These are phyloP conservation scores for Bryconaethiops microstoma DNA, from an alignment of 2,797 vertebrate species.

Conservation along the genomic window DNA sequence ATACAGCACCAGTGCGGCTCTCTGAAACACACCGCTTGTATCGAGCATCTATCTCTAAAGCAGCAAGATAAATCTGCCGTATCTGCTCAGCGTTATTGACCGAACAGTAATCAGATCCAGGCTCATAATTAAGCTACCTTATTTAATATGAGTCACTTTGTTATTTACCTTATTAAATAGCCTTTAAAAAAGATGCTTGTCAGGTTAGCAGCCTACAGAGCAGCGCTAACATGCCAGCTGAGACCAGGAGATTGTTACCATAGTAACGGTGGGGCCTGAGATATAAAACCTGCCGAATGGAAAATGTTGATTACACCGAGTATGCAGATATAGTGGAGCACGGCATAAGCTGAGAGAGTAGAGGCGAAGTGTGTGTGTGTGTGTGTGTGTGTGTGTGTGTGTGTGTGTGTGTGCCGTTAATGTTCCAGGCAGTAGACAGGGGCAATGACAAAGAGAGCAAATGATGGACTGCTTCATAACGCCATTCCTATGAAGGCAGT, in stretches of 20 bases:
- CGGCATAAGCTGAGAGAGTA: constrained; percentile 29
- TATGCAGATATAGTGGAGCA: constrained; percentile 67
- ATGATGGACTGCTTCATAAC: constrained; percentile 48
- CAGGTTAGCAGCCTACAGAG: constrained; percentile 73
- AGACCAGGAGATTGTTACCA: constrained; percentile 79
- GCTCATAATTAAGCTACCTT: constrained; percentile 52
- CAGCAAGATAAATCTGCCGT: neutral
- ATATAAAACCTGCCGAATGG: constrained; percentile 82
- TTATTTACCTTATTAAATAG: constrained; percentile 64
- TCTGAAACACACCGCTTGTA: neutral
- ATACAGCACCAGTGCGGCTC: neutral
- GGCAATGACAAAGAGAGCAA: constrained; percentile 36
- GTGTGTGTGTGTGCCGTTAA: constrained; percentile 6
- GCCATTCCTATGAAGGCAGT: constrained; percentile 39
- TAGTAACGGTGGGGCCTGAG: constrained; percentile 81
- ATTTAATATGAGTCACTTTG: constrained; percentile 43
- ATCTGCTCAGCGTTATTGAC: constrained; percentile 17
- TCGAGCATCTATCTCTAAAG: no score
- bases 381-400: neutral
- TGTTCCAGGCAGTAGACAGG: constrained; percentile 3
- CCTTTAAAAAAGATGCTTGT: constrained; percentile 54
- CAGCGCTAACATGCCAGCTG: constrained; percentile 73
- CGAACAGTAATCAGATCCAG: constrained; percentile 32
- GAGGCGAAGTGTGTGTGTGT: neutral
- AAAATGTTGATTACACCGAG: constrained; percentile 84